Percentiles rank a stretch among this genome's conserved stretches.
Conservation (phyloP, 2,888 invertebrate genomes). For the Romanomermis culicivorax region DNA sequence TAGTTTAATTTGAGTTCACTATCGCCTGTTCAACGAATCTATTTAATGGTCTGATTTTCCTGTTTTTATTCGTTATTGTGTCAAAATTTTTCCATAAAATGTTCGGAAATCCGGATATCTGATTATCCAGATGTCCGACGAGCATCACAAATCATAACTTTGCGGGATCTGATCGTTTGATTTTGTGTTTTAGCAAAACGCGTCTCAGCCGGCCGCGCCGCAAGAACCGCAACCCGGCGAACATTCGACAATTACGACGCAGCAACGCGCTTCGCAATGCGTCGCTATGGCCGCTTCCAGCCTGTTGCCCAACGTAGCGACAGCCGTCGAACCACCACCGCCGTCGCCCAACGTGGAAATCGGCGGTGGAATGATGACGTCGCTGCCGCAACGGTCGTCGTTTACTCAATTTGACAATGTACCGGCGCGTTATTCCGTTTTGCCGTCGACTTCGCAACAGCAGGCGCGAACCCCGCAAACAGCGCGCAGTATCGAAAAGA, state of each 20-base stretch:
- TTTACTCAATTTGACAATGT: neutral
- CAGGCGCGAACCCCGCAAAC: neutral
- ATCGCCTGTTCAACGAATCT: too few relatives aligned
- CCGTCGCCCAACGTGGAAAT: neutral
- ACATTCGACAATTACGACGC: neutral
- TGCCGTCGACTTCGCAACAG: neutral
- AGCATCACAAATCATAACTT: too few relatives aligned
- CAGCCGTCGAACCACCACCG: constrained; percentile 5
- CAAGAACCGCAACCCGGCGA: too few relatives aligned
- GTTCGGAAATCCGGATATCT: too few relatives aligned
- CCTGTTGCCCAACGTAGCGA: constrained; percentile 11
- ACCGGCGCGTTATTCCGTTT: neutral
- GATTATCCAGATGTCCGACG: too few relatives aligned
- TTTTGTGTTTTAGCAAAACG: too few relatives aligned
- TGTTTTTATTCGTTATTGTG: too few relatives aligned
- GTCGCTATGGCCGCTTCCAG: constrained; percentile 12
- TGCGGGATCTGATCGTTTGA: too few relatives aligned
- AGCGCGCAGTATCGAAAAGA: constrained; percentile 27
- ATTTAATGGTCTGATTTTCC: too few relatives aligned
- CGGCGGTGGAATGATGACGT: neutral
- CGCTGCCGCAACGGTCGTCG: neutral
- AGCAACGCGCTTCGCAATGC: constrained; percentile 3
- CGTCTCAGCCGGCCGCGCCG: too few relatives aligned
- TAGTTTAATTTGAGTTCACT: too few relatives aligned
- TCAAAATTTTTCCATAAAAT: too few relatives aligned